Percentiles rank a stretch among this genome's conserved stretches.
Evolutionary conservation across 2,888 invertebrate genomes (phyloP).

Genomic region (Maniola hyperantus): DNA sequence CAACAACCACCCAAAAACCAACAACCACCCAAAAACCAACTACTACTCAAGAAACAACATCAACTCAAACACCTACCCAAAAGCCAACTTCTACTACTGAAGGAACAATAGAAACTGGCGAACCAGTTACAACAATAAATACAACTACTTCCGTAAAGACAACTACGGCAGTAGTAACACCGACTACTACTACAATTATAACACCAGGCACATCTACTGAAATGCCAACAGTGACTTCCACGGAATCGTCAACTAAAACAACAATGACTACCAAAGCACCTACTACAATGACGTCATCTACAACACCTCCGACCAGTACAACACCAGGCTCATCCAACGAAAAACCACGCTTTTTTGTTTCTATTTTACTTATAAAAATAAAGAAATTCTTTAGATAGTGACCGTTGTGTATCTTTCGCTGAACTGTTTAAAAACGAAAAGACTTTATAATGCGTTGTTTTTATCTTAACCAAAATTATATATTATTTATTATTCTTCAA

Average conservation of each 20-base stretch:
- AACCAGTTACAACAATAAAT: too few relatives aligned
- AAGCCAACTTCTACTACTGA: neutral
- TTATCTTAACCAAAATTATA: too few relatives aligned
- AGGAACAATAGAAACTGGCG: too few relatives aligned
- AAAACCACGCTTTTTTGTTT: neutral
- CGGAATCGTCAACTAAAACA: neutral
- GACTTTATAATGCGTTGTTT: too few relatives aligned
- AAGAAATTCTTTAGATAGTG: conserved; percentile 12
- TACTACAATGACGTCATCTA: neutral
- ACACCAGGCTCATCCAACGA: neutral
- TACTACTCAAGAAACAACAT: neutral
- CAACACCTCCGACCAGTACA: neutral
- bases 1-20: neutral
- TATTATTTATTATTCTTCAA: too few relatives aligned
- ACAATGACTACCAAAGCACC: neutral
- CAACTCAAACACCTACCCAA: neutral
- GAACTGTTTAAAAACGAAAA: too few relatives aligned
- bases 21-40: neutral
- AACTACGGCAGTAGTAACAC: neutral
- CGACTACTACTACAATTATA: neutral
- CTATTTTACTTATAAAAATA: conserved; percentile 11
- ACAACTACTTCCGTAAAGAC: too few relatives aligned
- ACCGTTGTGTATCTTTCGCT: too few relatives aligned
- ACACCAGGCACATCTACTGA: neutral
- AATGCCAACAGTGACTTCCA: neutral